These are phyloP conservation scores for Heterodera filipjevi DNA, from an alignment of 2,888 invertebrate species.

Conservation along the genomic window DNA sequence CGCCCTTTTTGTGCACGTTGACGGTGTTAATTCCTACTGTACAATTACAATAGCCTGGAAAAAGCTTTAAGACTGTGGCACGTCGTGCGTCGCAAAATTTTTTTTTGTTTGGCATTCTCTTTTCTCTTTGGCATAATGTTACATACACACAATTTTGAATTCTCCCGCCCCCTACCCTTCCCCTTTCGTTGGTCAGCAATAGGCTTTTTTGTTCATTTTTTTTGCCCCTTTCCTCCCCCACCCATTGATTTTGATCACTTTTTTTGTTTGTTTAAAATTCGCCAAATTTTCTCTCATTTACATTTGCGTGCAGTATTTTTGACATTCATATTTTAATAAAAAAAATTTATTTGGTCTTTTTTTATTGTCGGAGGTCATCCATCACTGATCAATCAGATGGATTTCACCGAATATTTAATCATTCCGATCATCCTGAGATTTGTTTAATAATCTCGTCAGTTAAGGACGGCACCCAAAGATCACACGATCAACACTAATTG, in stretches of 20 bases:
- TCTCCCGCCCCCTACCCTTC: not conserved
- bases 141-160: not conserved
- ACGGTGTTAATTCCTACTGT: no score
- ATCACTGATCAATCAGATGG: not conserved
- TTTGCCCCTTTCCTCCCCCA: not conserved
- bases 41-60: not conserved
- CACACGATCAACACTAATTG: no score
- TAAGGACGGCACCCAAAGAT: no score
- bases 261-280: not conserved
- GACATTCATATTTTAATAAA: constrained; percentile 13
- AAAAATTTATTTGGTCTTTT: not conserved
- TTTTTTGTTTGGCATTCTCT: constrained; percentile 2
- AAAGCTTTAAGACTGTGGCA: not conserved
- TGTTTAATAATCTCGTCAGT: no score
- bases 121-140: not conserved
- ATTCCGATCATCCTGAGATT: no score
- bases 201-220: constrained; percentile 1
- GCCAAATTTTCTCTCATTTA: not conserved
- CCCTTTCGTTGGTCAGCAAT: not conserved
- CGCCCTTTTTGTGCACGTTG: not conserved
- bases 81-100: not conserved
- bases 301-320: not conserved
- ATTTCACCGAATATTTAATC: no score
- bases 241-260: constrained; percentile 9
- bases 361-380: not conserved